phyloP scores from a whole-genome alignment of 2,888 invertebrate species.

The Plagiodera versicolora region DNA sequence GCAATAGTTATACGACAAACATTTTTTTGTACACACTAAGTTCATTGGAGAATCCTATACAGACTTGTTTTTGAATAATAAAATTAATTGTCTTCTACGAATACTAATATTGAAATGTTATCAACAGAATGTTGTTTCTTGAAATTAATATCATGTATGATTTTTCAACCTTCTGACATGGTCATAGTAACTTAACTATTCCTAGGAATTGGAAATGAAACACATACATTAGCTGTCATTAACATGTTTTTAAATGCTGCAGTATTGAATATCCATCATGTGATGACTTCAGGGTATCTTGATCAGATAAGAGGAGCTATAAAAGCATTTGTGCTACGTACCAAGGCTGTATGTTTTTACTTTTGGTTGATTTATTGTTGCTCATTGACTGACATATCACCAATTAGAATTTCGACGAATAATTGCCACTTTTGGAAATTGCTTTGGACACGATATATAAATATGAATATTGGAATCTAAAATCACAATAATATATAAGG shows the following conservation, averaged over 20 bases:
- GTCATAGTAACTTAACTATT: background rate
- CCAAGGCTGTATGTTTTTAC: background rate
- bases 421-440: background rate
- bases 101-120: no score
- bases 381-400: background rate
- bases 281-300: background rate
- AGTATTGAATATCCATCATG: background rate
- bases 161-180: no score
- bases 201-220: background rate
- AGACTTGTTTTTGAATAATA: no score
- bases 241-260: background rate
- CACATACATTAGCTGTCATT: background rate
- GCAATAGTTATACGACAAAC: no score
- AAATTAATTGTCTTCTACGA: no score
- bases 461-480: no score
- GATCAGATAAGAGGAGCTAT: background rate
- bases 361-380: background rate
- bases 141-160: no score
- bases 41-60: no score
- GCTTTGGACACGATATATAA: background rate
- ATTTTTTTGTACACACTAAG: no score
- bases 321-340: background rate
- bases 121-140: no score
- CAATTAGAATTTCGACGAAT: background rate
- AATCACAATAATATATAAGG: no score